Evolutionary conservation across 2,797 vertebrate species (phyloP), one percentile per base, ranked within the genome.

Genomic region (Miichthys miiuy): DNA sequence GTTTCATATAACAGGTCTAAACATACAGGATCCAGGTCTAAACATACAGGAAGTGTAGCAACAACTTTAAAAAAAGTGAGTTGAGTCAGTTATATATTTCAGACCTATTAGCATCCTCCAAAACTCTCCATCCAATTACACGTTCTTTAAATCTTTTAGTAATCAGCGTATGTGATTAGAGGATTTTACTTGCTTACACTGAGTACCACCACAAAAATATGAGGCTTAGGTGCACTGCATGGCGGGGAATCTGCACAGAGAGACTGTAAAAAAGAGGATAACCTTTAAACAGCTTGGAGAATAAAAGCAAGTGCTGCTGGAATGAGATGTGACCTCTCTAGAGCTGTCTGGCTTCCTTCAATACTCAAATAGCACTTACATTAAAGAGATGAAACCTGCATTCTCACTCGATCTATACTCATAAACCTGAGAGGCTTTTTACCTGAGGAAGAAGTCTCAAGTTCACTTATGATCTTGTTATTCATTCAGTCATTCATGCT

Each of bases 241-340:
- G 5, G 16, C 25, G 46, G 6, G 50, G 48, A 46, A 41, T 66
- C 61, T 34, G 60, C 56, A 61, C n/a, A 9, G 61, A 71, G 55
- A 21, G 9, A 23, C 65, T 46, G 50, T 25, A 61, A 46, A 64
- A 64, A 78, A 23, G 42, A 80, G 34, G 56, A 72, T 71, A 77
- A 87, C 72, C 65, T 87, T 87, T 84, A 63, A 75, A 73, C 41
- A 68, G 71, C 78, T 68, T 4, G 56, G 66, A 72, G 67, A 77
- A 77, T 62, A 77, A 80, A 84, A 79, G 77, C 38, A 68, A 77
- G 68, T 70, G 77, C 73, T 75, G 54, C 57, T 77, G 84, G 76
- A 85, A 83, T 82, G 63, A 82, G 71, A 81, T 78, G 80, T 56
- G 77, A 89, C 84, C 66, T 81, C 76, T 74, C 30, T 41, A 52